Conservation (phyloP, 2,113 vertebrate genomes). For the Rana temporaria region DNA sequence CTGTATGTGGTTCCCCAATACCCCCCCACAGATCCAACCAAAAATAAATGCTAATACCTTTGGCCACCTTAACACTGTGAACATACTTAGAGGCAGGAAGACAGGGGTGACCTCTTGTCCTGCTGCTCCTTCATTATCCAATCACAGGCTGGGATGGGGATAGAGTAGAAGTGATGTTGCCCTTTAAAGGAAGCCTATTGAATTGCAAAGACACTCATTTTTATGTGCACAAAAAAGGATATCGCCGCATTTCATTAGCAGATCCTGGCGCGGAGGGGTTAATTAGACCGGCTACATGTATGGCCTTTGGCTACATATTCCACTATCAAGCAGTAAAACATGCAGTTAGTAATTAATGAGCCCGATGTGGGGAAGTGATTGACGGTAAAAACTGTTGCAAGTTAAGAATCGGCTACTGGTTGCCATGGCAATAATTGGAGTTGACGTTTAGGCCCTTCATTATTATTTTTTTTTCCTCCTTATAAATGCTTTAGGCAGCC, state of each 20-base stretch:
- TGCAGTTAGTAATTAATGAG: slow-evolving; percentile 54
- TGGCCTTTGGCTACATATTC: slow-evolving; percentile 44
- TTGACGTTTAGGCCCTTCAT: slow-evolving; percentile 39
- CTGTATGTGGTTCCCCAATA: too few species aligned
- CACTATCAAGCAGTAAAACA: slow-evolving; percentile 36
- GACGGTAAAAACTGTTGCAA: slow-evolving; percentile 43
- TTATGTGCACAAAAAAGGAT: neutral
- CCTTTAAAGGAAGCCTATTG: neutral
- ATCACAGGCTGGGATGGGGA: too few species aligned
- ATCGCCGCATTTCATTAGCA: neutral
- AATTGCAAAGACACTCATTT: neutral
- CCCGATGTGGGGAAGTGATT: slow-evolving; percentile 44
- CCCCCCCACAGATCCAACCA: too few species aligned
- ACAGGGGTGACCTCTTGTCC: too few species aligned
- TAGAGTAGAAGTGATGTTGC: too few species aligned
- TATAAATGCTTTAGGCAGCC: slow-evolving; percentile 31
- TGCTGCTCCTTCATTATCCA: too few species aligned
- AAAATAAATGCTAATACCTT: too few species aligned
- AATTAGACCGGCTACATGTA: slow-evolving; percentile 9
- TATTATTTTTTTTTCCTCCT: slow-evolving; percentile 3
- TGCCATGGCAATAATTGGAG: slow-evolving; percentile 52
- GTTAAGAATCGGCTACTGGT: slow-evolving; percentile 43
- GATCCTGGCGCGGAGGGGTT: slow-evolving; percentile 3
- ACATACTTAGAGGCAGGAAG: too few species aligned
- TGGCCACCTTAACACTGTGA: too few species aligned